Base-by-base conservation (phyloP, 30 jellyfish, hydroid and myxozoan species). In the Aurelia sp. region DNA sequence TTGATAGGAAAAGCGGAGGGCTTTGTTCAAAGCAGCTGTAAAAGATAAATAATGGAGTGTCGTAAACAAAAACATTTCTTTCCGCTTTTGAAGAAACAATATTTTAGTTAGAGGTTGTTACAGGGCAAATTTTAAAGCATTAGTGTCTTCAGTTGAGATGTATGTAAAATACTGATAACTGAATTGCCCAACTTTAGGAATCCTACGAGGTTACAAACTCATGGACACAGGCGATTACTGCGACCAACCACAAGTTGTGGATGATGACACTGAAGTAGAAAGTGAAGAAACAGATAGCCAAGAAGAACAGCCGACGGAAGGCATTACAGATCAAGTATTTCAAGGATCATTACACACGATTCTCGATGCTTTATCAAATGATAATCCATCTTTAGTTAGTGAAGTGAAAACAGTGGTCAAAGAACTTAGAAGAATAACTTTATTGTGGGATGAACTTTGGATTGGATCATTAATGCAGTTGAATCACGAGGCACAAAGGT, bases 371-470 rank as follows among this genome's bases (percentile, higher is more conserved):
- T 55, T 95, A n/a, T 66, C 86, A 20, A 83, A 76, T 16, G 96
- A 89, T 23, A 86, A 86, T 37, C 91, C 88, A 21, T 31, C 55
- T 13, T 95, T 95, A 1, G 96, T 93, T 6, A 85, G 82, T n/a
- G 99, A 95, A 73, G 99, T 95, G 65, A 86, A 85, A 61, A 77
- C 96, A 40, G 97, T 95, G 19, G 98, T 95, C 11, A 87, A 79
- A 66, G 99, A 95, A 65, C 62, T 95, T 66, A 91, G 99, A 35
- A 81, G 99, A 63, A 90, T 95, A 22, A 95, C 99, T 2, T 79
- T 95, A 53, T 91, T 95, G 9, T 95, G 99, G 99, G 99, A 95
- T 78, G 99, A 95, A 78, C 83, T 95, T 53, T 95, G 99, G 99
- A 74, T 95, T 40, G 99, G 99, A 44, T 95, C 99, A 6, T 74